Evolutionary conservation across 1,140 invertebrate genomes (phyloP), one percentile per base, ranked within the genome.

Genomic region (Cherax quadricarinatus): DNA sequence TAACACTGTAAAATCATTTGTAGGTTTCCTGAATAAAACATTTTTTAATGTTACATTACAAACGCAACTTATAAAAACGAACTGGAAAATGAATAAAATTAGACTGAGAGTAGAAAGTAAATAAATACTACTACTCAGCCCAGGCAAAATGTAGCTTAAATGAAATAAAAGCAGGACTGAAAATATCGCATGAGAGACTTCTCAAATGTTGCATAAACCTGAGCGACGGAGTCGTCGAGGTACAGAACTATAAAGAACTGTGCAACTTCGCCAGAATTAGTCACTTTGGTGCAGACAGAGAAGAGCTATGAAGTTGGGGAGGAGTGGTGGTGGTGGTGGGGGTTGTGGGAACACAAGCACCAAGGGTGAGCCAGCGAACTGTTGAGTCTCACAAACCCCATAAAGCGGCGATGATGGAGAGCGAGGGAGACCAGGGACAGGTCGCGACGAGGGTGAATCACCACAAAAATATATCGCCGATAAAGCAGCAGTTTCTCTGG

Each of bases 401-500:
- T 70, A 70, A 70, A 70, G 66, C 66, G 21, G 21, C 18, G 70
- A 75, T 75, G 70, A 75, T 24, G 24, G 70, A 75, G 70, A 10
- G 24, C 21, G n/a, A 12, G 70, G 24, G n/a, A 30, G 70, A 4
- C 53, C 21, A 75, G 70, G 24, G 9, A 30, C 24, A 75, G 70
- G 70, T 75, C 24, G 9, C 21, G 70, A 75, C 24, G 24, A 75
- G 70, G 24, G 70, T 75, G 70, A 75, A 30, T 75, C 70, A 75
- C 70, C 70, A 75, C 70, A 75, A 75, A 30, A 75, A 75, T 75
- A 75, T 30, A 75, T 75, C 70, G 5, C 21, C 70, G 70, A 75
- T 75, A 75, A 75, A 75, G n/a, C 24, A 75, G 70, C 70, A 75
- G 70, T 75, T 75, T 30, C n/a, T 75, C 70, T 10, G 70, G 14